These are phyloP conservation scores for Pomatostomus ruficeps DNA, from an alignment of 2,113 vertebrate genomes.

Conservation along the genomic window DNA sequence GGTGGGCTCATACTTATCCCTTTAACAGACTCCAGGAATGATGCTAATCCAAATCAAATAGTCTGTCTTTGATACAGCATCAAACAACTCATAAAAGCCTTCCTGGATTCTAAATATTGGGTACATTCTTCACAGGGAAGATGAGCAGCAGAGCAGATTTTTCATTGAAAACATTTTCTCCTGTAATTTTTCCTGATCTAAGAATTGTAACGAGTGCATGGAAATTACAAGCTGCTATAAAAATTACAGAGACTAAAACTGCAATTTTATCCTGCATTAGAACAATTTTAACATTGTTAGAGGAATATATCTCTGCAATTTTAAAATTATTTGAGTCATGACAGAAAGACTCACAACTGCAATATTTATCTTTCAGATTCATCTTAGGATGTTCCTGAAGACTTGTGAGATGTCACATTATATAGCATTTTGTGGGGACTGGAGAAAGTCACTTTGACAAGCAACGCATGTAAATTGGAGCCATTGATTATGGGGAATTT, in stretches of 20 bases:
- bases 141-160: constrained; percentile 9
- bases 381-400: constrained; percentile 67
- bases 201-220: constrained; percentile 62
- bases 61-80: not conserved
- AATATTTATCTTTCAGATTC: constrained; percentile 80
- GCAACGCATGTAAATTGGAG: constrained; percentile 45
- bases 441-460: constrained; percentile 70
- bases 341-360: constrained; percentile 77
- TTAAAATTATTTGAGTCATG: constrained; percentile 82
- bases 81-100: constrained; percentile 13
- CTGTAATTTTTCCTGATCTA: constrained; percentile 35
- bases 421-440: constrained; percentile 28
- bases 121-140: not conserved
- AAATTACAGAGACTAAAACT: constrained; percentile 78
- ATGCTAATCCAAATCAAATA: not conserved
- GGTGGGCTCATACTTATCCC: not conserved
- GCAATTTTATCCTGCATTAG: constrained; percentile 76
- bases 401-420: constrained; percentile 68
- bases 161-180: constrained; percentile 10
- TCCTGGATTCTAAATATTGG: not conserved
- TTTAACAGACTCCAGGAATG: not conserved
- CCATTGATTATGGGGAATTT: constrained; percentile 61
- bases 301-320: constrained; percentile 77
- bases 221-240: constrained; percentile 79
- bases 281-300: constrained; percentile 79